These are phyloP conservation scores for Spea hammondii DNA, from an alignment of 2,797 vertebrate species.

Conservation along the genomic window DNA sequence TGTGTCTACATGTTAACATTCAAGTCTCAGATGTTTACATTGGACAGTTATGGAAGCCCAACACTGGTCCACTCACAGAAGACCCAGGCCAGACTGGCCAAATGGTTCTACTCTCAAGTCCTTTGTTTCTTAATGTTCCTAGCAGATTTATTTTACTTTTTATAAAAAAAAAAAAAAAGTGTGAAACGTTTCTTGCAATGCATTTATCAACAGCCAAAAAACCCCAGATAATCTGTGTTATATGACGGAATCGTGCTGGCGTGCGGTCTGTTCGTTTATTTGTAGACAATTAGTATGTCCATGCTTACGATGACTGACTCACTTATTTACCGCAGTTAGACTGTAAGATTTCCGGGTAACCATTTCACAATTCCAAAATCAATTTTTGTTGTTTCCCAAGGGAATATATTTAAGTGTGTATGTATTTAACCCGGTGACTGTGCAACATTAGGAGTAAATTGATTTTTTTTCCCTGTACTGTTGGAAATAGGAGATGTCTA, in stretches of 20 bases:
- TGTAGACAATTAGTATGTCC: not conserved
- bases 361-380: constrained; percentile 10
- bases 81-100: too few species aligned
- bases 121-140: too few species aligned
- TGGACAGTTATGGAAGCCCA: too few species aligned
- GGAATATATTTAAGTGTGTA: constrained; percentile 1
- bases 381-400: constrained; percentile 8
- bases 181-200: not conserved
- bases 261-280: not conserved
- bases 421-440: not conserved
- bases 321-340: not conserved
- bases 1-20: too few species aligned
- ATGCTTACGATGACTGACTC: not conserved
- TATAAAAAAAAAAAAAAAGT: not conserved
- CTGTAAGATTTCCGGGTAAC: not conserved
- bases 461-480: not conserved
- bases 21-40: too few species aligned
- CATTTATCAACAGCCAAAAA: too few species aligned
- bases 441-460: not conserved
- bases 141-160: not conserved
- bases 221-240: too few species aligned
- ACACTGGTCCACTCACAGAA: too few species aligned
- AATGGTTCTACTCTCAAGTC: too few species aligned
- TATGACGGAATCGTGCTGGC: not conserved
- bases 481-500: not conserved